These are phyloP conservation scores for Xylota segnis DNA, from an alignment of 2,888 invertebrate genomes.

Conservation along the genomic window DNA sequence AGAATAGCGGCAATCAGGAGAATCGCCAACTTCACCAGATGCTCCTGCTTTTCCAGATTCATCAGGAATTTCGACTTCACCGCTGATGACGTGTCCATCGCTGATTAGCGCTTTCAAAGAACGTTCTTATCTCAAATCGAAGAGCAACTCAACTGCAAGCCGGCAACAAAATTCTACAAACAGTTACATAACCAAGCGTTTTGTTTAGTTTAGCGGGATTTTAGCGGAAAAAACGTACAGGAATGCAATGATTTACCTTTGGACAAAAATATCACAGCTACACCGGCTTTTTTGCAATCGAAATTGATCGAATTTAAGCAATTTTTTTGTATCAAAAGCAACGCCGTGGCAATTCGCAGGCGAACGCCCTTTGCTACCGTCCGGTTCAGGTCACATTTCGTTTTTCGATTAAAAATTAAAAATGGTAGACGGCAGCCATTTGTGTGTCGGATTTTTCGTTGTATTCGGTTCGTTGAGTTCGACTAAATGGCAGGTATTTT, in stretches of 20 bases:
- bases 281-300: constrained; percentile 63
- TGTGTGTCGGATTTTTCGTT: constrained; percentile 5
- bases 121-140: neutral
- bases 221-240: neutral
- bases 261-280: constrained; percentile 58
- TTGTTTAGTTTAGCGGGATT: neutral
- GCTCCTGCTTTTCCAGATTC: constrained; percentile 92
- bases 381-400: constrained; percentile 72
- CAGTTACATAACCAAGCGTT: constrained; percentile 42
- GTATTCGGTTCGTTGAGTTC: constrained; percentile 31
- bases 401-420: constrained; percentile 72
- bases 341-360: constrained; percentile 73
- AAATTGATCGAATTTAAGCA: constrained; percentile 27
- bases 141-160: constrained; percentile 23
- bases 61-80: constrained; percentile 81
- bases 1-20: constrained; percentile 95
- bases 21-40: constrained; percentile 91
- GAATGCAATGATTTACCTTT: constrained; percentile 25
- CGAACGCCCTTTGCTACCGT: constrained; percentile 74
- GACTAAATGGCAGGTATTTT: constrained; percentile 4
- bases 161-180: constrained; percentile 36
- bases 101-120: neutral
- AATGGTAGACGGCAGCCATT: constrained; percentile 66
- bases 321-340: constrained; percentile 58
- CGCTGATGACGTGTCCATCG: constrained; percentile 78